These are phyloP conservation scores for Phoebastria nigripes DNA, from an alignment of 2,797 vertebrate species.

Conservation along the genomic window DNA sequence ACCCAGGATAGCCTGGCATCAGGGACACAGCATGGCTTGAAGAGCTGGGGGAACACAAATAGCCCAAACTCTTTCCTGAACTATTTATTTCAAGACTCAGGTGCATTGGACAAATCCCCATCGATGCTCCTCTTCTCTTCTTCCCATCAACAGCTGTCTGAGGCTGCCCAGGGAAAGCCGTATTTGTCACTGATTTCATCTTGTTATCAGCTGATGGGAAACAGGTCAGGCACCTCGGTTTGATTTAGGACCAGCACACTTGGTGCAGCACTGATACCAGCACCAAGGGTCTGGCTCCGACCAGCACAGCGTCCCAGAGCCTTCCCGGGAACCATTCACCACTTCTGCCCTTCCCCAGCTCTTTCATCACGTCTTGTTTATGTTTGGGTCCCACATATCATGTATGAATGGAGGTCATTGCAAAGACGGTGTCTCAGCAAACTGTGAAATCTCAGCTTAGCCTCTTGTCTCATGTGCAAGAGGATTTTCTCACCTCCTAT, in stretches of 20 bases:
- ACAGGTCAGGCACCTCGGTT: not conserved
- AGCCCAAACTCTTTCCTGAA: not conserved
- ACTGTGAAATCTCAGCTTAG: not conserved
- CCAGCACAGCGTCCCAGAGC: not conserved
- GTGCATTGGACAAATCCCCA: not conserved
- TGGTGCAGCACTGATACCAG: not conserved
- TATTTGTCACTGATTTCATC: not conserved
- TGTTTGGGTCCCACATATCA: not conserved
- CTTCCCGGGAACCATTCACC: fast-evolving
- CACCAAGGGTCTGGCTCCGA: fast-evolving
- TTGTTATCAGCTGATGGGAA: not conserved
- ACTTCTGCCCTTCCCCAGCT: not conserved
- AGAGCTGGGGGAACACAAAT: not conserved
- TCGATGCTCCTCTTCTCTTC: not conserved
- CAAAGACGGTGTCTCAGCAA: not conserved
- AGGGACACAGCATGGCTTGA: not conserved
- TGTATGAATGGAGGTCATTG: not conserved
- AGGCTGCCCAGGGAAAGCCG: not conserved
- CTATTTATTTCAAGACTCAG: not conserved
- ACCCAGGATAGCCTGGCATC: not conserved
- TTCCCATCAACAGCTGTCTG: not conserved
- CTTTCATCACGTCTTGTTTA: not conserved
- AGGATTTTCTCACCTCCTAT: conserved; percentile 34
- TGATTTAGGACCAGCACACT: not conserved
- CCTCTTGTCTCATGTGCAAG: not conserved